These are phyloP conservation scores for Maniola hyperantus DNA, from an alignment of 2,888 invertebrate genomes.

Conservation along the genomic window DNA sequence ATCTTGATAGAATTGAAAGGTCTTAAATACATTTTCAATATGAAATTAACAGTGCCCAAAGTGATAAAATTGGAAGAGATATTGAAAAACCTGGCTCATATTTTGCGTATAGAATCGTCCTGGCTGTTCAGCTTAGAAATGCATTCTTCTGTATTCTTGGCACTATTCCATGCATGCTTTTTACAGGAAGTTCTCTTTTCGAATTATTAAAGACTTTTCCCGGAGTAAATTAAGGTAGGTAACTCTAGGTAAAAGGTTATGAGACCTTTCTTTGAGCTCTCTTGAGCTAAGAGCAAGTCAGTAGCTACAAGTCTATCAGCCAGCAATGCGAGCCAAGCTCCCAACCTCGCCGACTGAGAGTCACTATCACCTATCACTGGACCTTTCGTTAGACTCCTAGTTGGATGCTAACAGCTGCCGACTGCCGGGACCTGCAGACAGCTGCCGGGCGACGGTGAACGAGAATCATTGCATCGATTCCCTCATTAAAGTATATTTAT, in stretches of 20 bases:
- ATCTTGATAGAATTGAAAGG: not conserved
- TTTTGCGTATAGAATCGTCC: no score
- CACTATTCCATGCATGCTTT: no score
- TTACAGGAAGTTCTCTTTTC: not conserved
- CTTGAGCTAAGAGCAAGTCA: not conserved
- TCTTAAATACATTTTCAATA: not conserved
- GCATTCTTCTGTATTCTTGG: no score
- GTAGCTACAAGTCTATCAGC: not conserved
- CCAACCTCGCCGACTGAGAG: no score
- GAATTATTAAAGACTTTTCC: no score
- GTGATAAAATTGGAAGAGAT: no score
- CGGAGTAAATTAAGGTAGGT: no score
- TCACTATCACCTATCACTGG: not conserved
- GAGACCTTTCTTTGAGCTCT: not conserved
- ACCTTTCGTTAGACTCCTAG: not conserved
- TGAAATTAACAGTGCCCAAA: no score
- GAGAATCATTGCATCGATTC: not conserved
- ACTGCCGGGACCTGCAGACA: no score
- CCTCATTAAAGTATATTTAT: constrained; percentile 13
- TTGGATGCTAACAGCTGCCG: not conserved
- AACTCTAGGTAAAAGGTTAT: not conserved
- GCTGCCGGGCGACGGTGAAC: no score
- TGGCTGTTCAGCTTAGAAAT: no score
- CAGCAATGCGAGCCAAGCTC: not conserved
- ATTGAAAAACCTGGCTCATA: no score